Percentiles rank a stretch among this genome's conserved stretches.
phyloP scores from a whole-genome alignment of 2,797 vertebrate genomes.

The Onychomys torridus region DNA sequence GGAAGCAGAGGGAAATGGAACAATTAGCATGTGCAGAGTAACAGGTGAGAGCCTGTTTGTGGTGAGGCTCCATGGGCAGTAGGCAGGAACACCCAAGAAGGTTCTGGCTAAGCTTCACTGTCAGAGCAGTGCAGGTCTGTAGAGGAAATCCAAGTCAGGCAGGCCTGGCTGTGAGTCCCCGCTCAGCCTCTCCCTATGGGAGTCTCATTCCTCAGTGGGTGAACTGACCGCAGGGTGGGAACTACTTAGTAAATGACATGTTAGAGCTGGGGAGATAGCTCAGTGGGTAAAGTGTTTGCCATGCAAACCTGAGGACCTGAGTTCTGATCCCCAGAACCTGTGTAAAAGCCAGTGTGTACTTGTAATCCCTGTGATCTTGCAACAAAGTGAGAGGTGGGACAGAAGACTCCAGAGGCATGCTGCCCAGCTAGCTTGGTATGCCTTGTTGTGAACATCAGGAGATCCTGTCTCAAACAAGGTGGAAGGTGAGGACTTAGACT shows the following conservation, averaged over 20 bases:
- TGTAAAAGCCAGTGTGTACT: not conserved
- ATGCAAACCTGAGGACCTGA: not conserved
- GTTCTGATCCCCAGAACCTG: not conserved
- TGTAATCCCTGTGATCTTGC: not conserved
- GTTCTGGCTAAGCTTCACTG: not conserved
- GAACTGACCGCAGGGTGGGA: not conserved
- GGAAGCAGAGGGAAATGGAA: not conserved
- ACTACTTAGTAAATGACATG: not conserved
- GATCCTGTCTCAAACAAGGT: not conserved
- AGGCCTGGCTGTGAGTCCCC: not conserved
- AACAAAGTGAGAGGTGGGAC: not conserved
- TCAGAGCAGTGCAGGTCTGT: not conserved
- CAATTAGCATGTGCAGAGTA: not conserved
- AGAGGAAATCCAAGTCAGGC: not conserved
- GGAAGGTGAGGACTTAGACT: not conserved
- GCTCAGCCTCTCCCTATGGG: not conserved
- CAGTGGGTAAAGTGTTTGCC: not conserved
- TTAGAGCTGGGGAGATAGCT: not conserved
- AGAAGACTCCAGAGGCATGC: not conserved
- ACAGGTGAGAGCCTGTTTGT: not conserved
- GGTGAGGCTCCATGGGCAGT: not conserved
- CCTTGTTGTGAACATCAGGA: not conserved
- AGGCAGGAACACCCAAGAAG: not conserved
- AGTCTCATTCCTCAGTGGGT: not conserved
- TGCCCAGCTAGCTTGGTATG: not conserved